Evolutionary conservation across 2,113 vertebrate species (phyloP).

Genomic region (Argyrosomus japonicus): DNA sequence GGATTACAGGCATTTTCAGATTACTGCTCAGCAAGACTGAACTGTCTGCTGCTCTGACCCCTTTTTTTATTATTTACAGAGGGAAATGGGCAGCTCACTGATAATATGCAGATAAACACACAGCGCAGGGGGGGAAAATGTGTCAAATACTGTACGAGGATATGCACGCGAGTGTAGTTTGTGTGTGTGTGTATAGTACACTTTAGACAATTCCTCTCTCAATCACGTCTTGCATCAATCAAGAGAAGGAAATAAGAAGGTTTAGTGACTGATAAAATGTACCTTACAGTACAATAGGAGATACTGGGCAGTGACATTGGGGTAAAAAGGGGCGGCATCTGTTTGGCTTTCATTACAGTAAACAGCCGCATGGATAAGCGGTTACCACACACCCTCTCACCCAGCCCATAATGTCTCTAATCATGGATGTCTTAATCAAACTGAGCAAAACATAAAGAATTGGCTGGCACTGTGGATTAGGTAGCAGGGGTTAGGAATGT

Average conservation of each 20-base stretch:
- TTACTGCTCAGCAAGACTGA: constrained; percentile 78
- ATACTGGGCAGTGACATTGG: constrained; percentile 12
- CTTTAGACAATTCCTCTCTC: too few species aligned
- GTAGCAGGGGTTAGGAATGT: constrained; percentile 80
- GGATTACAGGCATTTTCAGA: constrained; percentile 84
- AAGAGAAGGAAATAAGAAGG: neutral
- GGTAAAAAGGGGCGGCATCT: constrained; percentile 12
- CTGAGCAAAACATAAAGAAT: constrained; percentile 81
- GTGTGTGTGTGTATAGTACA: neutral
- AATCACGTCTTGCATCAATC: neutral
- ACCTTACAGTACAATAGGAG: neutral
- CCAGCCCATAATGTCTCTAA: constrained; percentile 84
- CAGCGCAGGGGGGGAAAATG: neutral
- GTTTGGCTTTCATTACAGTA: constrained; percentile 64
- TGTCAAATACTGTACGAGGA: constrained; percentile 2
- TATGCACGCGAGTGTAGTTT: neutral
- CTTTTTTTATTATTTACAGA: constrained; percentile 55
- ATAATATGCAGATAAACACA: constrained; percentile 23
- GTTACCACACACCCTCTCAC: constrained; percentile 49
- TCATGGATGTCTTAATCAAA: constrained; percentile 87
- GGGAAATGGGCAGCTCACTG: constrained; percentile 33
- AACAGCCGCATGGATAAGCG: constrained; percentile 59
- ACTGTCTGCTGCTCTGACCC: constrained; percentile 79
- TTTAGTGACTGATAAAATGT: neutral
- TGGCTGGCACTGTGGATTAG: constrained; percentile 82